A percentile compares a stretch with the other conserved stretches of the same genome.
Conservation (phyloP, 2,113 vertebrate genomes). For the Sapajus apella region DNA sequence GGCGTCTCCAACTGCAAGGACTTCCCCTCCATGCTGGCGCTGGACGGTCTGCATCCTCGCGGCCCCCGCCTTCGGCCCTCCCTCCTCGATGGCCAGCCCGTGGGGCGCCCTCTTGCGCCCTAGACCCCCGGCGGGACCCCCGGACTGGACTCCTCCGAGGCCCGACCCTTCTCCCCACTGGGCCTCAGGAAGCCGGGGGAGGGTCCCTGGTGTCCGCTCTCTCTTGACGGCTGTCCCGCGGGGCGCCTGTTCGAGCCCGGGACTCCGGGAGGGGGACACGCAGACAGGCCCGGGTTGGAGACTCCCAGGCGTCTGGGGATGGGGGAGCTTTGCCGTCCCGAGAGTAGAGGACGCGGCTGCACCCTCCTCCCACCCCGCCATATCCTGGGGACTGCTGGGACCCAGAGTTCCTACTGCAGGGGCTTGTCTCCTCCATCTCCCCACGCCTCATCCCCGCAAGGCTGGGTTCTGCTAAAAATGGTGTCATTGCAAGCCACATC, state of each 20-base stretch:
- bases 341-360: background rate
- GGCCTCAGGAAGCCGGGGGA: constrained; percentile 48
- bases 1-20: constrained; percentile 97
- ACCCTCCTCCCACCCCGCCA: too few species aligned
- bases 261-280: background rate
- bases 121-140: background rate
- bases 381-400: background rate
- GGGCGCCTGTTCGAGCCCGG: background rate
- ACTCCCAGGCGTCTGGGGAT: background rate
- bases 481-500: background rate
- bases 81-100: too few species aligned
- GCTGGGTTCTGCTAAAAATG: background rate
- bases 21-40: constrained; percentile 95
- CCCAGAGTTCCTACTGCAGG: background rate
- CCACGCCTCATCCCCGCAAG: background rate
- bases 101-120: background rate
- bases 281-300: background rate
- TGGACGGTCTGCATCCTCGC: constrained; percentile 90
- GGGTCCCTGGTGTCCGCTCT: background rate
- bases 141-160: background rate
- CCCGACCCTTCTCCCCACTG: too few species aligned
- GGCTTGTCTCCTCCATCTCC: background rate
- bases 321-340: background rate
- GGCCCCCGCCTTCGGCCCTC: background rate
- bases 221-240: background rate